Evolutionary conservation across 1,140 invertebrate species (phyloP), one percentile per base, ranked within the genome.

Genomic region (Caenorhabditis tropicalis): DNA sequence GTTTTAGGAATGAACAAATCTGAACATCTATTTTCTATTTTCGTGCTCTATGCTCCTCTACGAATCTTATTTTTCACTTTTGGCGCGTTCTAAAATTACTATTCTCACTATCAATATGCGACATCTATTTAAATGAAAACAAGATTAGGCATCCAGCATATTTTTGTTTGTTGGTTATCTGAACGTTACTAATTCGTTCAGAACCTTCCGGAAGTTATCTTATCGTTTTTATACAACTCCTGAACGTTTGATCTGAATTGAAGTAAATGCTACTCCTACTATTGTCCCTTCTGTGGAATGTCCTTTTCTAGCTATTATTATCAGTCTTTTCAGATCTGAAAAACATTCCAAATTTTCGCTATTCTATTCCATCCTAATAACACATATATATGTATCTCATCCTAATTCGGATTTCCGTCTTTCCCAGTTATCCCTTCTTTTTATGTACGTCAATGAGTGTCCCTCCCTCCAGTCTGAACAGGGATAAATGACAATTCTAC

Each of bases 361-460:
- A 33, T 39, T 36, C 33, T 31, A 27, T 36, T 65, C 31, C n/a
- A 33, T 33, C 58, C n/a, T 36, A 36, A 65, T 36, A 5, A 36
- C 16, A 51, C n/a, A 65, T 29, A 36, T 36, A 65, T 65, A 60
- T 60, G 21, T 29, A 65, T 16, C 29, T n/a, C 33, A 4, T 33
- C n/a, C 29, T 65, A 65, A 65, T 65, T 65, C 33, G 58, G 33
- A 36, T 65, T 65, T 65, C 58, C 58, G 58, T n/a, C 29, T 39
- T 36, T 65, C 16, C 10, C 36, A 10, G 3, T 10, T 39, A 19
- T 9, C 12, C 21, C 58, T 31, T 36, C 58, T 10, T 65, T 36
- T 24, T 19, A 36, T 65, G 58, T 65, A n/a, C 58, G 58, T 65
- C 58, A 65, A 65, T 65, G 58, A 39, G 36, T 16, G 16, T 33